Evolutionary conservation across 2,888 invertebrate genomes (phyloP).

Genomic region (Allygus modestus): DNA sequence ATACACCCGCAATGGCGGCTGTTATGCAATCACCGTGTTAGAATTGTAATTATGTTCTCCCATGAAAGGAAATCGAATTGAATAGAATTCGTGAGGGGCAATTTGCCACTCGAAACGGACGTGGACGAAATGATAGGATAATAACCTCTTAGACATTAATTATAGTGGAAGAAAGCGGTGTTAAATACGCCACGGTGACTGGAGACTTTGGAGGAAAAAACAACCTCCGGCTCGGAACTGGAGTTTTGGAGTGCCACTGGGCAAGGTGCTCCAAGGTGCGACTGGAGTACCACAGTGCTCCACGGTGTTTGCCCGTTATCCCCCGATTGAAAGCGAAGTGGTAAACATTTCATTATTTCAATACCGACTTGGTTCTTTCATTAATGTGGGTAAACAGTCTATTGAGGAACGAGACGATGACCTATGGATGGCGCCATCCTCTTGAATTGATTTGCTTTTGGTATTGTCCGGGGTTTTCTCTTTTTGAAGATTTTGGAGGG

Average conservation of each 20-base stretch:
- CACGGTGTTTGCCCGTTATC: background rate
- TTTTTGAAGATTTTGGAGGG: background rate
- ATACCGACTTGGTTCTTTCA: slow-evolving; percentile 26
- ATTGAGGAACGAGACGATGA: slow-evolving; percentile 4
- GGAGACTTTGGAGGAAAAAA: slow-evolving; percentile 56
- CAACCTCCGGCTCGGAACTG: background rate
- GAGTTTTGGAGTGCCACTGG: background rate
- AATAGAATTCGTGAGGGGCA: slow-evolving; percentile 55
- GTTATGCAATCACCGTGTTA: slow-evolving; percentile 37
- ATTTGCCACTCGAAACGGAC: slow-evolving; percentile 47
- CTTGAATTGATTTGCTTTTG: slow-evolving; percentile 12
- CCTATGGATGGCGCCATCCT: slow-evolving; percentile 17
- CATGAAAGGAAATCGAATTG: slow-evolving; percentile 50
- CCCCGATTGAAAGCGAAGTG: slow-evolving; percentile 25
- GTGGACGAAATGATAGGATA: slow-evolving; percentile 60
- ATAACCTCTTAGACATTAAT: slow-evolving; percentile 61
- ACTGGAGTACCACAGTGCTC: background rate
- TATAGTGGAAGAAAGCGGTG: slow-evolving; percentile 60
- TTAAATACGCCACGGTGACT: slow-evolving; percentile 61
- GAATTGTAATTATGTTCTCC: slow-evolving; percentile 52
- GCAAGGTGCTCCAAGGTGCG: background rate
- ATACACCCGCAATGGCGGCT: slow-evolving; percentile 10
- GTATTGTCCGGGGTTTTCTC: background rate
- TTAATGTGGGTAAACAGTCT: slow-evolving; percentile 36
- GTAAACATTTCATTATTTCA: slow-evolving; percentile 56